Conservation (phyloP, 2,797 vertebrate species). For the Enteromius unitaeniatus region DNA sequence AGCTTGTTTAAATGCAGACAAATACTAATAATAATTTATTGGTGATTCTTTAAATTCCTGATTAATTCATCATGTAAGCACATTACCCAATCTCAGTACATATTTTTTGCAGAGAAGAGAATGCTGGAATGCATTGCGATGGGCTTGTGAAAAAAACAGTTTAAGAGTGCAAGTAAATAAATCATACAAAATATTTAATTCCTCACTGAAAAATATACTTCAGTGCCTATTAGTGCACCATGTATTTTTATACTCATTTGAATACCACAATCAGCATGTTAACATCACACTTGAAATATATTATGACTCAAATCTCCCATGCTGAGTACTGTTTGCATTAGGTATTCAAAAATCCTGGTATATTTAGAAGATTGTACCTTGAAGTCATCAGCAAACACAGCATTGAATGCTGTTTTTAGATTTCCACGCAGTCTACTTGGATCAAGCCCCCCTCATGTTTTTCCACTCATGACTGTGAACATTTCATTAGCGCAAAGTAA, state of each 20-base stretch:
- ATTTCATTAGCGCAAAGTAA: constrained; percentile 39
- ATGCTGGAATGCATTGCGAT: not conserved
- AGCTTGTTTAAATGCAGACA: not conserved
- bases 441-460: not conserved
- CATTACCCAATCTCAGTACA: not conserved
- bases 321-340: not conserved
- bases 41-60: not conserved
- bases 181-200: not conserved
- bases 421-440: not conserved
- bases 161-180: not conserved
- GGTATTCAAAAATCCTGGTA: not conserved
- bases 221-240: not conserved
- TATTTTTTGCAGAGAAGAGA: not conserved
- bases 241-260: not conserved
- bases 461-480: constrained; percentile 45
- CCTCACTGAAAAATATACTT: not conserved
- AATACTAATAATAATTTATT: not conserved
- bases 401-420: constrained; percentile 12
- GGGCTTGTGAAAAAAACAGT: not conserved
- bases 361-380: not conserved
- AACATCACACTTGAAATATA: not conserved
- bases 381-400: not conserved
- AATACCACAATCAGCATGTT: not conserved
- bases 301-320: not conserved
- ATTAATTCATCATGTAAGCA: not conserved